phyloP scores from a whole-genome alignment of 2,888 invertebrate species.

The Aphodius granarius region DNA sequence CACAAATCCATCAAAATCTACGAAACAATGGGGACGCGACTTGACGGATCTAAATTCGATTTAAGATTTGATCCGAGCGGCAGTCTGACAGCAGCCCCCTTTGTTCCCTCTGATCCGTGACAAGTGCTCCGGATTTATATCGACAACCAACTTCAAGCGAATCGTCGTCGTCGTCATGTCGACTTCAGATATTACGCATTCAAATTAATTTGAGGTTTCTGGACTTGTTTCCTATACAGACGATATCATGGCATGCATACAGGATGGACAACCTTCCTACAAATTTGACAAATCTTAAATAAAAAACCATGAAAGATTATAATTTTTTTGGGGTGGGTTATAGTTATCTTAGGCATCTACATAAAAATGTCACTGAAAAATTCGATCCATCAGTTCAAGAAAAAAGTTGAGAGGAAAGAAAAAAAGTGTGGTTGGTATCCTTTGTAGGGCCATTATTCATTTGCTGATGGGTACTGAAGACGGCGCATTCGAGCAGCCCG shows the following conservation, averaged over 20 bases:
- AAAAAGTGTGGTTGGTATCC: background rate
- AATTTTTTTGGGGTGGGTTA: no score
- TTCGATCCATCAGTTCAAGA: background rate
- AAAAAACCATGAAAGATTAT: no score
- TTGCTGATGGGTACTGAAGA: conserved; percentile 39
- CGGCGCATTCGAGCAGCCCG: background rate
- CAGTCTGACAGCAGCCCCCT: conserved; percentile 49
- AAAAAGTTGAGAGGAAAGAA: background rate
- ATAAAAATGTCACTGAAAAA: background rate
- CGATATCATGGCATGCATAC: no score
- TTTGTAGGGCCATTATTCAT: conserved; percentile 40
- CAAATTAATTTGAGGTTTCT: conserved; percentile 9
- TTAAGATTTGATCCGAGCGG: conserved; percentile 45
- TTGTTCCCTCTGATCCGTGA: conserved; percentile 49
- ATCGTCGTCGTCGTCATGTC: background rate
- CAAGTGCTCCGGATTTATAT: conserved; percentile 46
- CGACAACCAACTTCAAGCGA: background rate
- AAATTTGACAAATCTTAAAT: no score
- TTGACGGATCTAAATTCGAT: conserved; percentile 50
- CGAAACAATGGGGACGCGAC: conserved; percentile 50
- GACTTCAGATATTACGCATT: conserved; percentile 8
- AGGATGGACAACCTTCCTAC: no score
- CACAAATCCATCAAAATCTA: conserved; percentile 51
- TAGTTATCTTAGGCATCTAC: background rate
- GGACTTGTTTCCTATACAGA: background rate